Evolutionary conservation across 2,113 vertebrate species (phyloP).

Genomic region (Oreotrochilus melanogaster): DNA sequence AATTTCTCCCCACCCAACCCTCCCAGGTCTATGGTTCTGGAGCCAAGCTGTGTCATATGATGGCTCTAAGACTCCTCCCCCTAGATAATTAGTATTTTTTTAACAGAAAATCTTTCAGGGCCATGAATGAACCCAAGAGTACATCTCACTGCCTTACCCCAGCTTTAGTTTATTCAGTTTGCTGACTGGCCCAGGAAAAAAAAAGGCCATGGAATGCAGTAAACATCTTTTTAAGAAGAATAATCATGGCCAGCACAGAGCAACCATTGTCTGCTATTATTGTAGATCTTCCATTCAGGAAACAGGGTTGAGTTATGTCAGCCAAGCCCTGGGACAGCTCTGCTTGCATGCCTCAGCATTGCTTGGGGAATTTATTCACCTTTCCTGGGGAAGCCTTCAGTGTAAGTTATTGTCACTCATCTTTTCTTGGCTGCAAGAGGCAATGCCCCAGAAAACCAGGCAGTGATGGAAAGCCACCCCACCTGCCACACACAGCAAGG

Average conservation of each 20-base stretch:
- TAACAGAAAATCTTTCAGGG: background rate
- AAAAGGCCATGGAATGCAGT: background rate
- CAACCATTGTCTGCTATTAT: background rate
- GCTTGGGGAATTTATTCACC: background rate
- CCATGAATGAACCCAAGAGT: background rate
- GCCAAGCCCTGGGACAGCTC: background rate
- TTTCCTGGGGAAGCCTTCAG: background rate
- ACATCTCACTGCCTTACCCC: background rate
- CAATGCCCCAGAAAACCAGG: background rate
- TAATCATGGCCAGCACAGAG: background rate
- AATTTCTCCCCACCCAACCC: no score
- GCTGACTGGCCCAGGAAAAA: background rate
- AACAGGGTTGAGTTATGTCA: background rate
- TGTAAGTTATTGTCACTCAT: background rate
- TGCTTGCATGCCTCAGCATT: background rate
- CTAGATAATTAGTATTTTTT: background rate
- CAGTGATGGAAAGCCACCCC: background rate
- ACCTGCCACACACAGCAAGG: background rate
- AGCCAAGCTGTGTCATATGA: accelerated
- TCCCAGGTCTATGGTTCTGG: background rate
- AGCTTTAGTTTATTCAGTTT: background rate
- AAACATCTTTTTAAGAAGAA: background rate
- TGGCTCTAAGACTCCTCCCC: background rate
- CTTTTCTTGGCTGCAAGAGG: background rate
- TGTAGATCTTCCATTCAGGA: background rate